phyloP scores from a whole-genome alignment of 92 coral and sea anemone species.

The Scolanthus callimorphus region DNA sequence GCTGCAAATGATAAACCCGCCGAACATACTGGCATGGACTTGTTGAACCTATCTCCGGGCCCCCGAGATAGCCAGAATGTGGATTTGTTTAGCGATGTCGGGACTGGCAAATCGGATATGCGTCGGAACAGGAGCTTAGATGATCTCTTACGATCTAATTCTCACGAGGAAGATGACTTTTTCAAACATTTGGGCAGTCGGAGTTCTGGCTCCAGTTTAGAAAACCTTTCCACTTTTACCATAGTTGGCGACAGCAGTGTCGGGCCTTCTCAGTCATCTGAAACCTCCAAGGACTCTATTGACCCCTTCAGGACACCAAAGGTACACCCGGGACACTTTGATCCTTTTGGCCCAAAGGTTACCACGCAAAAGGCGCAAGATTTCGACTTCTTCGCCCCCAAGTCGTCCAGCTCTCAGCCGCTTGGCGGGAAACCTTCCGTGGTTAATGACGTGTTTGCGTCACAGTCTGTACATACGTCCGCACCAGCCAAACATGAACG shows the following conservation, averaged over 20 bases:
- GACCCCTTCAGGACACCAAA: slow-evolving; percentile 30
- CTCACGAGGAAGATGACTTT: slow-evolving; percentile 80
- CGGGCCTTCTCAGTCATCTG: not conserved
- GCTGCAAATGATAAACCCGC: slow-evolving; percentile 6
- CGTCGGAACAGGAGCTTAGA: slow-evolving; percentile 87
- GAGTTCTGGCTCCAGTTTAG: slow-evolving; percentile 70
- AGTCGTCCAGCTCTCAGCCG: not conserved
- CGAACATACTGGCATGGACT: slow-evolving; percentile 42
- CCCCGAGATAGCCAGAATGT: slow-evolving; percentile 72
- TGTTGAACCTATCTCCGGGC: slow-evolving; percentile 56
- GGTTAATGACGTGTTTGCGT: slow-evolving; percentile 1
- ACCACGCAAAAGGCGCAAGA: not conserved
- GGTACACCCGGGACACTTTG: slow-evolving; percentile 9
- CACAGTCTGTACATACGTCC: slow-evolving; percentile 1
- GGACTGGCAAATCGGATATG: slow-evolving; percentile 41
- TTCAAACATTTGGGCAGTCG: slow-evolving; percentile 72
- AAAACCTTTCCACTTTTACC: slow-evolving; percentile 53
- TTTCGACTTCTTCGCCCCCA: slow-evolving; percentile 11
- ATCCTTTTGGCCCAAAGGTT: slow-evolving; percentile 31
- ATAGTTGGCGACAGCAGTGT: slow-evolving; percentile 9
- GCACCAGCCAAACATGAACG: slow-evolving; percentile 15
- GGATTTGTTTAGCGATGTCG: slow-evolving; percentile 68
- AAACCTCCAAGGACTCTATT: slow-evolving; percentile 25
- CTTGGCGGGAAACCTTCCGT: slow-evolving; percentile 31
- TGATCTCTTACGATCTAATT: slow-evolving; percentile 57